Evolutionary conservation across 2,113 vertebrate genomes (phyloP).

Genomic region (Leptobrachium leishanense): DNA sequence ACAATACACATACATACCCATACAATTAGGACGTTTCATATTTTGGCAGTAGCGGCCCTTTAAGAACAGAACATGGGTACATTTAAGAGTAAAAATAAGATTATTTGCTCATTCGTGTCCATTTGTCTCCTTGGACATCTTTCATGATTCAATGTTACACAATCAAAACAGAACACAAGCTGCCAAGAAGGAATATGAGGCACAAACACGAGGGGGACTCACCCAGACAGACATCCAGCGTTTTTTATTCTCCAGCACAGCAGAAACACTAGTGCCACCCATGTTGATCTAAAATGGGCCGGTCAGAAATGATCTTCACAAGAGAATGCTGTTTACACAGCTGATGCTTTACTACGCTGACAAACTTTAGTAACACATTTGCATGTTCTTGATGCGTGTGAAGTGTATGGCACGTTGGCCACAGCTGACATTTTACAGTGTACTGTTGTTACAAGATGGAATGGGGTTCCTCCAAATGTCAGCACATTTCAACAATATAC

Average conservation of each 20-base stretch:
- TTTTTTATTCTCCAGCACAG: not conserved
- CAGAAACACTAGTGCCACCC: constrained; percentile 3
- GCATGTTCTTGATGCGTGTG: not conserved
- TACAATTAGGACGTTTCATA: too few species aligned
- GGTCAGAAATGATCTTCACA: not conserved
- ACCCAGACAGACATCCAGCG: not conserved
- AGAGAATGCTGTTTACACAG: not conserved
- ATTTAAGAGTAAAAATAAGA: too few species aligned
- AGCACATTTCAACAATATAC: too few species aligned
- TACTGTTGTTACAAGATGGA: not conserved
- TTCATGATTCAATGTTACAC: not conserved
- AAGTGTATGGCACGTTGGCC: not conserved
- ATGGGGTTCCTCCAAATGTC: too few species aligned
- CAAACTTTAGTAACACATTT: not conserved
- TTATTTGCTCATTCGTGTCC: not conserved
- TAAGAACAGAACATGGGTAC: too few species aligned
- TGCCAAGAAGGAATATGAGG: not conserved
- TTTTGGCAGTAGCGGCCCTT: too few species aligned
- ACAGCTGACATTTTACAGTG: not conserved
- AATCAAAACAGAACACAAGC: constrained; percentile 8
- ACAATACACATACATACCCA: too few species aligned
- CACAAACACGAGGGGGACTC: constrained; percentile 10
- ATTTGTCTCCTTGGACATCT: not conserved
- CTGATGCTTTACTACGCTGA: not conserved
- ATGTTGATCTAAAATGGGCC: not conserved